Base-by-base conservation (phyloP, 2,797 vertebrate genomes). In the Rachycentron canadum region DNA sequence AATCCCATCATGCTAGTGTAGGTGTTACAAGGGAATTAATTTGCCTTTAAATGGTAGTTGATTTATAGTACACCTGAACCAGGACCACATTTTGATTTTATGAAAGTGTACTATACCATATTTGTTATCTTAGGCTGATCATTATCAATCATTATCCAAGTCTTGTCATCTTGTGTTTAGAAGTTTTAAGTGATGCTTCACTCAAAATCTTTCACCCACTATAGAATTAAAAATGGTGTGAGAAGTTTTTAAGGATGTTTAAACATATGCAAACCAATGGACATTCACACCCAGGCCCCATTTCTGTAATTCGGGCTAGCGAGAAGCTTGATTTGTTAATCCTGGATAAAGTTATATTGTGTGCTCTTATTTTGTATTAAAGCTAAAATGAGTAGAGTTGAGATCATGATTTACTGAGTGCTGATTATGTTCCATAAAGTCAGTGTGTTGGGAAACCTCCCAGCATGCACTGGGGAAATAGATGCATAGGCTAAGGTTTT, bases 1-100 rank as follows among this genome's bases (percentile, higher is more conserved):
- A 83, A 86, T 79, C 62, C 43, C 70, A 64, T 81, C 36, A 49
- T 12, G 30, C 86, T 62, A 62, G 47, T 25, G 60, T 41, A 13
- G 53, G 17, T 58, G 23, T 69, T 28, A 55, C 28, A 43, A 43
- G 36, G 57, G 68, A 68, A 65, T 66, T 70, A 67, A 79, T 34
- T 66, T 23, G 23, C 65, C 43, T n/a, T 14, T 69, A 45, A 70
- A 68, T 47, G 43, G 52, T 34, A 38, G 30, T 41, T 77, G 69
- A 82, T 81, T 81, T 73, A 82, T 28, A 60, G 23, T 30, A 12
- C 25, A 59, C 10, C 32, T 47, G 40, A 55, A 64, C 38, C 64
- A 47, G 10, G 50, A 30, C 25, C n/a, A 1, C 52, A 34, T 66
- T 66, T 69, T 58, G 32, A 60, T 50, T 65, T 28, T 63, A n/a